These are phyloP conservation scores for Sinosuthora webbiana DNA, from an alignment of 2,113 vertebrate species.

Conservation along the genomic window DNA sequence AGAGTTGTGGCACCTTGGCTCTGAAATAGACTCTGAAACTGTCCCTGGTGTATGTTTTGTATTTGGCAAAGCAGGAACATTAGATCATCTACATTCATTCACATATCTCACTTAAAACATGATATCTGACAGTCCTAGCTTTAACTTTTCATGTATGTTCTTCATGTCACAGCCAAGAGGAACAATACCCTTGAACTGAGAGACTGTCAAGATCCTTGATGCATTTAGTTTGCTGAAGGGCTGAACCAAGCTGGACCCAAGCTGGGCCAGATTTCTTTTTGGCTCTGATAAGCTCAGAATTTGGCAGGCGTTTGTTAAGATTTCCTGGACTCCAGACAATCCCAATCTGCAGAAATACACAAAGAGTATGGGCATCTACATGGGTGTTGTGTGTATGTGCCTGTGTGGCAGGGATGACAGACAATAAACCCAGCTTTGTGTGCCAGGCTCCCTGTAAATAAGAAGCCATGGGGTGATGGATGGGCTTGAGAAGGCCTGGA, in stretches of 20 bases:
- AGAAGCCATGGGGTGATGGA: constrained; percentile 46
- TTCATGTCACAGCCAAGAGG: neutral
- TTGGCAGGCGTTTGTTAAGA: neutral
- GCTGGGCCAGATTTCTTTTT: neutral
- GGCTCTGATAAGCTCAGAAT: neutral
- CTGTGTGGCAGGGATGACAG: neutral
- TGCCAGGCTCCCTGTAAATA: constrained; percentile 21
- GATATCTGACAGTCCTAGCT: neutral
- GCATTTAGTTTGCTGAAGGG: neutral
- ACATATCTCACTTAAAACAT: neutral
- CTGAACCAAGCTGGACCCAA: neutral
- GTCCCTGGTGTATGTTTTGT: neutral
- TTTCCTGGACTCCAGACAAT: constrained; percentile 8
- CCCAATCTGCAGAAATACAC: constrained; percentile 2
- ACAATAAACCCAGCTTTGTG: neutral
- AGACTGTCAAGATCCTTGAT: neutral
- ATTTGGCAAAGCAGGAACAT: neutral
- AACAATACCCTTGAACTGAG: neutral
- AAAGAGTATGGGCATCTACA: neutral
- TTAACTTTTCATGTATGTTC: neutral
- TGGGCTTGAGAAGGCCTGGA: constrained; percentile 56
- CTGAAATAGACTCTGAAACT: neutral
- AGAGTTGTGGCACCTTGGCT: neutral
- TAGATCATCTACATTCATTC: neutral
- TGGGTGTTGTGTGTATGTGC: neutral